phyloP scores from a whole-genome alignment of 2,113 vertebrate genomes.

The Paracanthobrama guichenoti region DNA sequence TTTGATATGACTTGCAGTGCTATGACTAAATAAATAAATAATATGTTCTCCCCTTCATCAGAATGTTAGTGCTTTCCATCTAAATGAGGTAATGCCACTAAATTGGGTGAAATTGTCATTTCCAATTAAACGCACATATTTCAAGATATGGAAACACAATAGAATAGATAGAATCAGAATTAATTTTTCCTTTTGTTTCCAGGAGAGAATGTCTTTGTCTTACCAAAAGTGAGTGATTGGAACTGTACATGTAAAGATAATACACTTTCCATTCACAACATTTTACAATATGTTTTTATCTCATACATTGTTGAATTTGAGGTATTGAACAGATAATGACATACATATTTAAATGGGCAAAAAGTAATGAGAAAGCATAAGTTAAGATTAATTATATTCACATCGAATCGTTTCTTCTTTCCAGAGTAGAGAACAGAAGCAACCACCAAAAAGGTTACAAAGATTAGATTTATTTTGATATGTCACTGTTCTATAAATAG shows the following conservation, averaged over 20 bases:
- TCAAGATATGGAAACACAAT: not conserved
- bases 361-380: not conserved
- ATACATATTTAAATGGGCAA: not conserved
- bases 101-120: not conserved
- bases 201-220: constrained; percentile 64
- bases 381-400: not conserved
- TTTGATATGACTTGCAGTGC: not conserved
- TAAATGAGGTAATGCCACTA: constrained; percentile 58
- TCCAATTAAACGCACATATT: not conserved
- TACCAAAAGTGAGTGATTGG: constrained; percentile 52
- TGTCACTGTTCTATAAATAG: not conserved
- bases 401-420: not conserved
- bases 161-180: not conserved
- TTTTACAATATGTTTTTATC: not conserved
- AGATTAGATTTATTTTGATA: not conserved
- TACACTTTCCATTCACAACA: not conserved
- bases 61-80: constrained; percentile 50
- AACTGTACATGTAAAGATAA: not conserved
- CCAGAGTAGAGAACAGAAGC: not conserved
- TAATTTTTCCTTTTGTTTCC: constrained; percentile 7
- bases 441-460: constrained; percentile 2
- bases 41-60: constrained; percentile 41
- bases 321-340: not conserved
- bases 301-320: not conserved
- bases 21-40: not conserved